Conservation (phyloP, 2,888 invertebrate genomes). For the Ochropleura plecta region DNA sequence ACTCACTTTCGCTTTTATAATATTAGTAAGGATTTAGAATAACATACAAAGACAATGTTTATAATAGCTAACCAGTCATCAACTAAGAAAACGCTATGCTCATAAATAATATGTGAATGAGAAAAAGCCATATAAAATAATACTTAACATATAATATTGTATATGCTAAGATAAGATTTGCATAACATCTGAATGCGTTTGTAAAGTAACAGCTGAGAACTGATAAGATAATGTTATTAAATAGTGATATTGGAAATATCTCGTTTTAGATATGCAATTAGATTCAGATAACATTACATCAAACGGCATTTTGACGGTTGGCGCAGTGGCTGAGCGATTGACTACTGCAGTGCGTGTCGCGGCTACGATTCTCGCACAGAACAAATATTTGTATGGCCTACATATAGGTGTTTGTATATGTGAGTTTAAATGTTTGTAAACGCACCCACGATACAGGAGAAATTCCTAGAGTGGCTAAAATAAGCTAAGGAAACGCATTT, state of each 20-base stretch:
- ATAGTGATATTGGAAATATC: conserved; percentile 30
- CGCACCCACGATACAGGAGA: too few relatives aligned
- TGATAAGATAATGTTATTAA: conserved; percentile 49
- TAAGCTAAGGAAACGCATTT: too few relatives aligned
- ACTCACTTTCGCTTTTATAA: too few relatives aligned
- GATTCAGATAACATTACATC: too few relatives aligned
- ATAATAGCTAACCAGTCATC: background rate
- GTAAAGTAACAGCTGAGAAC: conserved; percentile 31
- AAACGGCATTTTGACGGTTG: too few relatives aligned
- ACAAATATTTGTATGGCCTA: too few relatives aligned
- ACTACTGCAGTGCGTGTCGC: too few relatives aligned
- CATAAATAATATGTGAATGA: conserved; percentile 11
- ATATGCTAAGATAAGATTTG: conserved; percentile 33
- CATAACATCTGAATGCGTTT: conserved; percentile 29
- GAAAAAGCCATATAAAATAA: conserved; percentile 28
- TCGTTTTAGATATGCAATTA: background rate
- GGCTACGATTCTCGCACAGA: too few relatives aligned
- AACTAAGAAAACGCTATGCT: conserved; percentile 13
- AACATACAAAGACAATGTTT: conserved; percentile 14
- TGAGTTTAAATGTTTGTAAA: too few relatives aligned
- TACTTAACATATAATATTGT: background rate
- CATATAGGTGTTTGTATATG: too few relatives aligned
- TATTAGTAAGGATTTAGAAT: conserved; percentile 1
- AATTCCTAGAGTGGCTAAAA: too few relatives aligned
- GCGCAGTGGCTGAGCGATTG: too few relatives aligned